phyloP scores from a whole-genome alignment of 2,797 vertebrate species.

The Acipenser transmontanus region DNA sequence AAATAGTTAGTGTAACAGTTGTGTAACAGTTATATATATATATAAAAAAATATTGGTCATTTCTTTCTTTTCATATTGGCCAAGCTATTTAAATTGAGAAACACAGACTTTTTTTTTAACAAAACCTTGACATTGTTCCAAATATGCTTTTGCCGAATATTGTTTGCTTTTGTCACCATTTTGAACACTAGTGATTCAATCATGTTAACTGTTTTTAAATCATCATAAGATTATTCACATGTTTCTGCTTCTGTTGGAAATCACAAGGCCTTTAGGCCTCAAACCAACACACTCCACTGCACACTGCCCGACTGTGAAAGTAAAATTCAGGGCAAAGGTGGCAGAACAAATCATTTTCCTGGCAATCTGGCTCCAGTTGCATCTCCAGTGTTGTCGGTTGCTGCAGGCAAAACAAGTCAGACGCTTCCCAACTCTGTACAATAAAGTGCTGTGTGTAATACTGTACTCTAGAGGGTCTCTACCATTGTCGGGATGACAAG shows the following conservation, averaged over 20 bases:
- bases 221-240: no score
- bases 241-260: not conserved
- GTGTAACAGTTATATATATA: no score
- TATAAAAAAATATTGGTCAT: no score
- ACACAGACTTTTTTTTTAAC: no score
- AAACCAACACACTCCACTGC: not conserved
- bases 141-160: no score
- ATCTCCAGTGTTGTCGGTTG: conserved; percentile 12
- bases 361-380: not conserved
- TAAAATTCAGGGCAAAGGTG: not conserved
- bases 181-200: no score
- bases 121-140: no score
- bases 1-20: no score
- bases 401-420: conserved; percentile 18
- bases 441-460: not conserved
- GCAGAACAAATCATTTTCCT: not conserved
- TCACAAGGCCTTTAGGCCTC: not conserved
- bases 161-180: no score
- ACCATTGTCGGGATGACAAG: not conserved
- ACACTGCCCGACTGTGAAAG: conserved; percentile 1
- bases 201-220: no score
- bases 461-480: not conserved
- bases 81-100: no score
- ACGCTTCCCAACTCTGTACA: not conserved
- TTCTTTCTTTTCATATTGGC: no score